Evolutionary conservation across 92 coral and sea anemone species (phyloP).

Genomic region (Pocillopora grandis): DNA sequence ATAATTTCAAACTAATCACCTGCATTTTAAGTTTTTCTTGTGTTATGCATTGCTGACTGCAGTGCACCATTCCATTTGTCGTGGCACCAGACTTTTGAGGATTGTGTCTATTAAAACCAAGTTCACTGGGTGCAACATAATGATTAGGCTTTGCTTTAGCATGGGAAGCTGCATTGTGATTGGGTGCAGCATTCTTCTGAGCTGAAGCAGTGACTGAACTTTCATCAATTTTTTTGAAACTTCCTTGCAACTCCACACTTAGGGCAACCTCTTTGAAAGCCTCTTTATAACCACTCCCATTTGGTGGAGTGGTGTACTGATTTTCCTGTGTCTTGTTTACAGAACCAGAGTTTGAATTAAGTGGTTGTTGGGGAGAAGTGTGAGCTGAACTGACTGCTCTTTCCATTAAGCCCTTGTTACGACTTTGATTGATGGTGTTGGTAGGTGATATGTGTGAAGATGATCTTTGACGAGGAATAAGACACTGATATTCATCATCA

Average conservation of each 20-base stretch:
- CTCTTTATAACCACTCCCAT: slow-evolving; percentile 10
- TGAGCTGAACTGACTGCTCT: background rate
- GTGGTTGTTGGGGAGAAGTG: background rate
- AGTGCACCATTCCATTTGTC: background rate
- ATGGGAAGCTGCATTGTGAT: background rate
- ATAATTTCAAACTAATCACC: background rate
- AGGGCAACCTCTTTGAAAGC: slow-evolving; percentile 43
- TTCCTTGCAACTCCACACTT: slow-evolving; percentile 33
- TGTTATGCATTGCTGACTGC: background rate
- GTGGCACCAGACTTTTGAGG: background rate
- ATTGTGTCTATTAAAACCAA: background rate
- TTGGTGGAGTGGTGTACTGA: background rate
- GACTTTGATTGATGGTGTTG: background rate
- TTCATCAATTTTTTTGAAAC: slow-evolving; percentile 31
- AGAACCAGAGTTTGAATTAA: background rate
- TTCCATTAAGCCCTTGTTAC: background rate
- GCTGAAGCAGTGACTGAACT: background rate
- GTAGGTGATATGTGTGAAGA: background rate
- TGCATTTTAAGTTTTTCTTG: background rate
- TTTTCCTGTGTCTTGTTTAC: background rate
- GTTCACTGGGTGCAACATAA: slow-evolving; percentile 29
- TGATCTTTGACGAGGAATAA: slow-evolving; percentile 5
- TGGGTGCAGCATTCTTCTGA: background rate
- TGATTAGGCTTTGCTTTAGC: slow-evolving; percentile 35
- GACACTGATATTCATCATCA: slow-evolving; percentile 6